Evolutionary conservation across 92 coral and sea anemone species (phyloP).

Genomic region (Parazoanthus darwini): DNA sequence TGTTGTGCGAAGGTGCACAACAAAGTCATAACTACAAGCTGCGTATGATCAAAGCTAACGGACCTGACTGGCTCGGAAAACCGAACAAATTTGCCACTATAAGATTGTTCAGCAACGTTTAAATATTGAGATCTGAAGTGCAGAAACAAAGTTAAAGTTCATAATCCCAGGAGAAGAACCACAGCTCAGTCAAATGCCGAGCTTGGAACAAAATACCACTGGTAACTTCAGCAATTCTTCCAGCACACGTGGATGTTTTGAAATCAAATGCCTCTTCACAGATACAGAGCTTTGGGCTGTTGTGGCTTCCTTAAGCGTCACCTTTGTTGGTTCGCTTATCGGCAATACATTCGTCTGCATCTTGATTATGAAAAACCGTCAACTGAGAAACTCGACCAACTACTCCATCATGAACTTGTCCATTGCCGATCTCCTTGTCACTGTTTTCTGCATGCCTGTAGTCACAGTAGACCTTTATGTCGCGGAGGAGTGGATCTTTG

Average conservation of each 20-base stretch:
- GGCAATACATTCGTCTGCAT: conserved; percentile 65
- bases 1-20: neutral
- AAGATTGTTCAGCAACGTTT: neutral
- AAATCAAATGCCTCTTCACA: conserved; percentile 64
- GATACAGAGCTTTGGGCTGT: conserved; percentile 53
- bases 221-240: neutral
- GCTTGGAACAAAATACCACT: neutral
- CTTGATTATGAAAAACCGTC: conserved; percentile 54
- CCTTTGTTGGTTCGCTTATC: conserved; percentile 59
- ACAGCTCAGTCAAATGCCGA: too few species aligned
- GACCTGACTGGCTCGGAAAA: neutral
- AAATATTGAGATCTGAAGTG: neutral
- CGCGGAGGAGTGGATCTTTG: conserved; percentile 63
- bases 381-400: conserved; percentile 71
- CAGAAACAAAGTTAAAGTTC: neutral
- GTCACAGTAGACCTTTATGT: conserved; percentile 60
- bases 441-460: conserved; percentile 70
- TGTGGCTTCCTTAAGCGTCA: conserved; percentile 39
- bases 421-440: conserved; percentile 72
- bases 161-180: neutral
- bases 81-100: neutral
- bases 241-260: conserved; percentile 26
- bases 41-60: neutral
- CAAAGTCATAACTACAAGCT: neutral
- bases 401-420: conserved; percentile 71